phyloP scores from a whole-genome alignment of 2,797 vertebrate species.

The Mycteria americana region DNA sequence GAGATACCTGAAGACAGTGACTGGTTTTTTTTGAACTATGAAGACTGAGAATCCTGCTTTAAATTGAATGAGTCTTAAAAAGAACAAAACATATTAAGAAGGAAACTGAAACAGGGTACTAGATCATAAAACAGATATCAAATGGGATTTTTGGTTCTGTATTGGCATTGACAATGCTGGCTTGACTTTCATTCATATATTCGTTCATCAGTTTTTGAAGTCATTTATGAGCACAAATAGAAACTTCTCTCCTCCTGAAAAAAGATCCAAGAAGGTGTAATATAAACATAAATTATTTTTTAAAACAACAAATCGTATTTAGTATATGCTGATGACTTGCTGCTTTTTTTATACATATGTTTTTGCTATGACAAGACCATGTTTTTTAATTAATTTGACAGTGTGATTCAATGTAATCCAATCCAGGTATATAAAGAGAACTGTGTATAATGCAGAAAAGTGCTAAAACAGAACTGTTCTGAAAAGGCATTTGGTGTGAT shows the following conservation, averaged over 20 bases:
- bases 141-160: background rate
- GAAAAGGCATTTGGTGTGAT: constrained; percentile 54
- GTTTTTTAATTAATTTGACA: constrained; percentile 65
- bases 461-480: constrained; percentile 68
- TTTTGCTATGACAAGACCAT: constrained; percentile 41
- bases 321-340: constrained; percentile 38
- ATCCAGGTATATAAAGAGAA: constrained; percentile 44
- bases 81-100: background rate
- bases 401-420: constrained; percentile 59
- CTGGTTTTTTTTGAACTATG: background rate
- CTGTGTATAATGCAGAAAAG: constrained; percentile 57
- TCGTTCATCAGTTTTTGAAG: background rate
- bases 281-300: background rate
- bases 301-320: constrained; percentile 37
- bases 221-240: background rate
- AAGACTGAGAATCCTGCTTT: background rate
- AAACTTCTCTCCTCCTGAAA: background rate
- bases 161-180: background rate
- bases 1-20: background rate
- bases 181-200: background rate
- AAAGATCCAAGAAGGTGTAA: background rate
- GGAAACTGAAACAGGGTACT: background rate
- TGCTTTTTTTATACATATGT: constrained; percentile 17
- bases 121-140: background rate
- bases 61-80: background rate